phyloP scores from a whole-genome alignment of 2,888 invertebrate genomes.

The Heteromurus nitidus region DNA sequence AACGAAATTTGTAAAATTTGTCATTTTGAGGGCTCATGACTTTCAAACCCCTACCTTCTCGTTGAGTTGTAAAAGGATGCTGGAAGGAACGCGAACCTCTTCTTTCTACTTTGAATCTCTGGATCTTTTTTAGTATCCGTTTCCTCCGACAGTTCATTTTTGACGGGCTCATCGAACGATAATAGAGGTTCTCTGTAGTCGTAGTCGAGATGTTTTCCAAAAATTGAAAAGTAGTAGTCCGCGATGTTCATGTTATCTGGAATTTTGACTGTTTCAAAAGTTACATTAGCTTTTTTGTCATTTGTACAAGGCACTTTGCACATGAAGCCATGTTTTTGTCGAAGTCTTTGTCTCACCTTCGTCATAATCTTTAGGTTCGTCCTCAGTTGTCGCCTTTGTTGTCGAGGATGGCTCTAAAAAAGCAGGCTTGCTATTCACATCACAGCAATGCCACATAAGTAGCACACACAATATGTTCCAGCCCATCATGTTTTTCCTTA shows the following conservation, averaged over 20 bases:
- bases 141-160: slow-evolving; percentile 50
- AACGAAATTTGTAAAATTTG: no score
- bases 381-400: neutral
- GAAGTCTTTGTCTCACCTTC: slow-evolving; percentile 7
- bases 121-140: neutral
- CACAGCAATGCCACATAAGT: slow-evolving; percentile 18
- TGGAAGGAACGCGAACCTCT: slow-evolving; percentile 30
- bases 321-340: neutral
- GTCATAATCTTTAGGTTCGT: neutral
- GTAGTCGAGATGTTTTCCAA: slow-evolving; percentile 58
- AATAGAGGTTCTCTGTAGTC: slow-evolving; percentile 50
- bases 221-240: slow-evolving; percentile 55
- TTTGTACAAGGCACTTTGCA: neutral
- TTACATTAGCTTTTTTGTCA: neutral
- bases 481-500: slow-evolving; percentile 8
- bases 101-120: slow-evolving; percentile 30
- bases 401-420: slow-evolving; percentile 21
- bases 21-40: no score
- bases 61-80: slow-evolving; percentile 12
- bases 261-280: slow-evolving; percentile 2
- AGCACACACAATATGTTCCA: slow-evolving; percentile 18
- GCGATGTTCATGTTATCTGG: slow-evolving; percentile 52
- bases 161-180: slow-evolving; percentile 37
- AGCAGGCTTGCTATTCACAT: neutral
- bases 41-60: slow-evolving; percentile 9